phyloP scores from a whole-genome alignment of 2,888 invertebrate genomes.

The Spatulosminthurus flaviceps region DNA sequence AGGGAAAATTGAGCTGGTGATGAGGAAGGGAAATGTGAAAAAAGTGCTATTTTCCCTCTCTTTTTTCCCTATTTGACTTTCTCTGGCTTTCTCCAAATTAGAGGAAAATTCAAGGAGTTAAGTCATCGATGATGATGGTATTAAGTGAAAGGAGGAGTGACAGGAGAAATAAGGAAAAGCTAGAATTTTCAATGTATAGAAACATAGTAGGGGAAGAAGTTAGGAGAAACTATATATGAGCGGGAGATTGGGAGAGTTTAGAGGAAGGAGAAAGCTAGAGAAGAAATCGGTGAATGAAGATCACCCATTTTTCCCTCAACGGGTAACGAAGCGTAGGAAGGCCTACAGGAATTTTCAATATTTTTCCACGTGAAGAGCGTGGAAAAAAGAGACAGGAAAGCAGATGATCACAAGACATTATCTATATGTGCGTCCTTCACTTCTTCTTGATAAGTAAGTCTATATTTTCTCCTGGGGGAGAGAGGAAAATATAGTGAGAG shows the following conservation, averaged over 20 bases:
- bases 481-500: too few relatives aligned
- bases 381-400: slow-evolving; percentile 34
- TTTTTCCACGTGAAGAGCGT: slow-evolving; percentile 44
- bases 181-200: too few relatives aligned
- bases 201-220: background rate
- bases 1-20: too few relatives aligned
- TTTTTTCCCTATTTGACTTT: too few relatives aligned
- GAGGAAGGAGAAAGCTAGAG: background rate
- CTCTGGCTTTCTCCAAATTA: too few relatives aligned
- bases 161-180: background rate
- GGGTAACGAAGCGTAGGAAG: slow-evolving; percentile 33
- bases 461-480: too few relatives aligned
- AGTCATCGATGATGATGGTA: background rate
- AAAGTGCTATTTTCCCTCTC: too few relatives aligned
- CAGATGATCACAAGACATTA: slow-evolving; percentile 37
- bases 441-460: too few relatives aligned
- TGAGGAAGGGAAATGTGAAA: too few relatives aligned
- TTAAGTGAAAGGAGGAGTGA: background rate
- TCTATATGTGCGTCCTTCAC: background rate
- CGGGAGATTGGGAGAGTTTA: background rate
- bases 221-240: background rate
- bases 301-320: slow-evolving; percentile 32
- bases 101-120: background rate
- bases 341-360: slow-evolving; percentile 43
- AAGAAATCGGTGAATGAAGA: slow-evolving; percentile 26